Evolutionary conservation across 2,888 invertebrate species (phyloP).

Genomic region (Caenorhabditis afra): DNA sequence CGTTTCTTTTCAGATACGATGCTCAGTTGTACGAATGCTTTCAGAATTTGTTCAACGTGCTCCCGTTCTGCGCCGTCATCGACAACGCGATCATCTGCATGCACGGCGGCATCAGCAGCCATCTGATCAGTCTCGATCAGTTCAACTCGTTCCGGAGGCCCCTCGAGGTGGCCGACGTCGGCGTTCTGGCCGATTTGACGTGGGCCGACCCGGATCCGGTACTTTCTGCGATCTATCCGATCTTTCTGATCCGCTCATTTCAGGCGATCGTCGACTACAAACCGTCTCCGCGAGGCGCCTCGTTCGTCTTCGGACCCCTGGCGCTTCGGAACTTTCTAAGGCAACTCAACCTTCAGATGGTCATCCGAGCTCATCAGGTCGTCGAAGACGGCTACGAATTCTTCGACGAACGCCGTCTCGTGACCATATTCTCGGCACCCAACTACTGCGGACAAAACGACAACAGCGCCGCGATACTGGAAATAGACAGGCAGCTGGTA

Average conservation of each 20-base stretch:
- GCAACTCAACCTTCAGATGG: slow-evolving; percentile 69
- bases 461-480: slow-evolving; percentile 67
- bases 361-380: slow-evolving; percentile 78
- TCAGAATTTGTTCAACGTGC: slow-evolving; percentile 88
- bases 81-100: slow-evolving; percentile 88
- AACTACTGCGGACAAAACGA: slow-evolving; percentile 88
- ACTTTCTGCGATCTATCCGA: neutral
- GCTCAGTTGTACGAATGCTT: slow-evolving; percentile 62
- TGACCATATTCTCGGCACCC: slow-evolving; percentile 83
- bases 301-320: slow-evolving; percentile 73
- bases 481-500: slow-evolving; percentile 57
- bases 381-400: slow-evolving; percentile 88
- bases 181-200: slow-evolving; percentile 82
- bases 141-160: slow-evolving; percentile 83
- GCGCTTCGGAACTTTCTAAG: slow-evolving; percentile 70
- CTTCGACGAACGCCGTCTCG: slow-evolving; percentile 86
- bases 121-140: slow-evolving; percentile 71
- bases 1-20: slow-evolving; percentile 34
- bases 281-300: slow-evolving; percentile 69
- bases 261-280: slow-evolving; percentile 61
- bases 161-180: slow-evolving; percentile 84
- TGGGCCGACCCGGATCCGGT: slow-evolving; percentile 76
- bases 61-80: slow-evolving; percentile 97
- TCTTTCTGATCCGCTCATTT: neutral
- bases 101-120: slow-evolving; percentile 85